Evolutionary conservation across 2,888 invertebrate genomes (phyloP).

Genomic region (Pheosia tremula): DNA sequence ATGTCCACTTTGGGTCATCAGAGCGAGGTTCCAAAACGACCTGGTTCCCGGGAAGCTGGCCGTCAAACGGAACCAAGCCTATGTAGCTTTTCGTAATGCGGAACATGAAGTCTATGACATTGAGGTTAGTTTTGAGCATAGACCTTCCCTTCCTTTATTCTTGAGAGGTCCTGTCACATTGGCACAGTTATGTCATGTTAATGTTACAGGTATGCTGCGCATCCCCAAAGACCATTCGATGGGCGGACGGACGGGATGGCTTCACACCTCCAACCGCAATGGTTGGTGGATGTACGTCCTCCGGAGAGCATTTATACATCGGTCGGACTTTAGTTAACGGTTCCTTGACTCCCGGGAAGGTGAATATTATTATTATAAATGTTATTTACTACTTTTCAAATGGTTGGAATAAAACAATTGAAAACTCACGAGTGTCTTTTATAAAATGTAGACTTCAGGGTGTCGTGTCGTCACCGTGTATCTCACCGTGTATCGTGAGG

Average conservation of each 20-base stretch:
- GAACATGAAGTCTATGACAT: not conserved
- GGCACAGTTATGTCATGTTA: not conserved
- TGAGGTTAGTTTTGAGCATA: not conserved
- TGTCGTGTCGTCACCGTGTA: too few species aligned
- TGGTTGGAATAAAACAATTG: too few species aligned
- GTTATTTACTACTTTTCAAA: too few species aligned
- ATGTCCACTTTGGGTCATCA: conserved; percentile 55
- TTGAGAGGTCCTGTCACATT: too few species aligned
- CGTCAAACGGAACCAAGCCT: conserved; percentile 32
- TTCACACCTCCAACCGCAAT: conserved; percentile 1
- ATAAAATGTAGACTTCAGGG: too few species aligned
- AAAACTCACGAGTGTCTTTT: too few species aligned
- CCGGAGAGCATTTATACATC: not conserved
- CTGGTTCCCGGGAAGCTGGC: conserved; percentile 55
- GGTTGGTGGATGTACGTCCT: not conserved
- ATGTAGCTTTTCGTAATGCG: not conserved
- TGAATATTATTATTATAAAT: not conserved
- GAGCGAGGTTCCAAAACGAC: conserved; percentile 46
- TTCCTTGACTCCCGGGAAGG: not conserved
- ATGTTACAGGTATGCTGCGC: conserved; percentile 1
- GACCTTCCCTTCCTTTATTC: too few species aligned
- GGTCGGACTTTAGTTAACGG: not conserved
- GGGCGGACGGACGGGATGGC: conserved; percentile 11
- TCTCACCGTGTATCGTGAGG: too few species aligned
- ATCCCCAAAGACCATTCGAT: not conserved